Conservation (phyloP, 2,888 invertebrate species). For the Peribatodes rhomboidaria region DNA sequence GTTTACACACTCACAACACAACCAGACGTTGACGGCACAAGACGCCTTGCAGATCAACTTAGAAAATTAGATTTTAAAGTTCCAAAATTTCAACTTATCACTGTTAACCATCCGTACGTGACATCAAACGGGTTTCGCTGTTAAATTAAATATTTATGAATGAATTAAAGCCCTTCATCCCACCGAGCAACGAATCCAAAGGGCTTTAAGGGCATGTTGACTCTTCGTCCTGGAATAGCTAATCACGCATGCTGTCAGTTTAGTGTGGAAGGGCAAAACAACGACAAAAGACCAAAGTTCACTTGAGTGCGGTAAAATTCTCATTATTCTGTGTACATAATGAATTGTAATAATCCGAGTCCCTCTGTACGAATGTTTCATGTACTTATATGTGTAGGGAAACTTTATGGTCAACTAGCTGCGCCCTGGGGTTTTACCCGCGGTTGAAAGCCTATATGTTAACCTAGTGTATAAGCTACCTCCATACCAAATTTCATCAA, state of each 20-base stretch:
- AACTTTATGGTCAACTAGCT: background rate
- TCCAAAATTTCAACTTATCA: background rate
- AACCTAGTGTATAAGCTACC: too few relatives aligned
- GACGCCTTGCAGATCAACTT: too few relatives aligned
- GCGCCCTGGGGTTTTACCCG: too few relatives aligned
- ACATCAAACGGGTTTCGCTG: conserved; percentile 8
- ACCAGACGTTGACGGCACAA: too few relatives aligned
- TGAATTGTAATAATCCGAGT: background rate
- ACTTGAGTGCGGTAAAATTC: background rate
- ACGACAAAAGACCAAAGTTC: background rate
- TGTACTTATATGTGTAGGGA: background rate
- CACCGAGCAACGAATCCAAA: conserved; percentile 25
- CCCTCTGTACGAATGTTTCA: background rate
- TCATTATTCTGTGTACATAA: background rate
- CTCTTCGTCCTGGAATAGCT: conserved; percentile 29
- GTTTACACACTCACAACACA: too few relatives aligned
- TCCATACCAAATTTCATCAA: too few relatives aligned
- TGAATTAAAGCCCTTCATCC: conserved; percentile 18
- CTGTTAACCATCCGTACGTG: background rate
- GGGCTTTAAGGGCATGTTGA: conserved; percentile 34
- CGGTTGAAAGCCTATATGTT: too few relatives aligned
- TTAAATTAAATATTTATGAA: conserved; percentile 32
- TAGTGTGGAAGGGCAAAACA: conserved; percentile 4
- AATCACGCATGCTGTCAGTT: conserved; percentile 19
- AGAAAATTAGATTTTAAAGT: too few relatives aligned